Conservation (phyloP, 2,888 invertebrate genomes). For the Mesoligia furuncula region DNA sequence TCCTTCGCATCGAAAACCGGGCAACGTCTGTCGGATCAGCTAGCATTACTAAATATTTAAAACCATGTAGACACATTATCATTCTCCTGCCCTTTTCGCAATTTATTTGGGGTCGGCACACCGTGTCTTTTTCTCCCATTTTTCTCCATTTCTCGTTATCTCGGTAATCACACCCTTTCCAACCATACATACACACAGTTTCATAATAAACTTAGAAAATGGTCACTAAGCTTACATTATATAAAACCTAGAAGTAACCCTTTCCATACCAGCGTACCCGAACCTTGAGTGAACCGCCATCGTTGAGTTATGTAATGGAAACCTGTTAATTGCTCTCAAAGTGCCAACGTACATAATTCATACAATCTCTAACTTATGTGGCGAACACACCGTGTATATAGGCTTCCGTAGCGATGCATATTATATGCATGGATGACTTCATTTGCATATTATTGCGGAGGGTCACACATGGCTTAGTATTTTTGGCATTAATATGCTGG, state of each 20-base stretch:
- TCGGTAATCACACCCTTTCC: background rate
- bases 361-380: conserved; percentile 82
- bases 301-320: conserved; percentile 90
- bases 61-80: background rate
- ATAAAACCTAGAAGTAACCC: background rate
- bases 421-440: conserved; percentile 67
- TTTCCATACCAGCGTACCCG: conserved; percentile 73
- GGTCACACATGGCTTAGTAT: conserved; percentile 21
- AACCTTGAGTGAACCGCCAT: conserved; percentile 82
- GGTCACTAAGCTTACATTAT: background rate
- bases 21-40: no score
- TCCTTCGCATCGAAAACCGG: no score
- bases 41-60: background rate
- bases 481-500: conserved; percentile 29
- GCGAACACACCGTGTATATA: conserved; percentile 68
- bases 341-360: conserved; percentile 89
- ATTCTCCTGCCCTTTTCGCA: background rate
- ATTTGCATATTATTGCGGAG: conserved; percentile 55
- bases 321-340: conserved; percentile 88
- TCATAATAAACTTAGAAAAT: no score
- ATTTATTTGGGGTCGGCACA: background rate
- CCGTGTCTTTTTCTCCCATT: background rate
- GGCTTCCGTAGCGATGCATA: conserved; percentile 63
- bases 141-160: background rate
- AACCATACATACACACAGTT: background rate